Evolutionary conservation across 23 tunicate species (phyloP), one percentile per base, ranked within the genome.

Genomic region (Diplosoma virens): DNA sequence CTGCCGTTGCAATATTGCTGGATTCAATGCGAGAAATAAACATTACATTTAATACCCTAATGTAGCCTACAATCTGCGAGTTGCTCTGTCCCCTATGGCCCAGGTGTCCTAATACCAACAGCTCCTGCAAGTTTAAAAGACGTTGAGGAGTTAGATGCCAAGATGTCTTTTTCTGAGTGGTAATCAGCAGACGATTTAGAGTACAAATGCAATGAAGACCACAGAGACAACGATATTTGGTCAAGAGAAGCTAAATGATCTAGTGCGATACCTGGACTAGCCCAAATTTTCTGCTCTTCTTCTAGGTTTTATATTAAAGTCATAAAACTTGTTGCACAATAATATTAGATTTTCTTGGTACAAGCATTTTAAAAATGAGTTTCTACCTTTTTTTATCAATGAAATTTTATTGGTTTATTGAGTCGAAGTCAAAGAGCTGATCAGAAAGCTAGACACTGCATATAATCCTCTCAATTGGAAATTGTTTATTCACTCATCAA

Each of bases 391-490:
- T 64, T 64, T 32, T 28, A 64, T 64, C 71, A 64, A 64, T 32
- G 37, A 64, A 64, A 64, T 64, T n/a, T 11, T 36, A 32, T 64
- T 32, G 71, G 71, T 64, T 56, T 56, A 56, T 56, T 56, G 63
- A 14, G 63, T 20, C 63, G 63, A 56, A 14, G 63, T 56, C 63
- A 56, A 56, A 56, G 63, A 25, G 63, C 63, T 56, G 63, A 56
- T 56, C 20, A 25, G 20, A 56, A 56, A 56, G 20, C 63, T 56
- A 56, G 63, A 25, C 63, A 11, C 63, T 16, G 21, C 63, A 56
- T 56, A 14, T 7, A 41, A 41, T 41, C 50, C 14, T 41, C 14
- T 41, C n/a, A n/a, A n/a, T n/a, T n/a, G n/a, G n/a, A n/a, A n/a
- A n/a, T n/a, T n/a, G n/a, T n/a, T n/a, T n/a, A n/a, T n/a, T n/a